A percentile compares a stretch with the other conserved stretches of the same genome.
Evolutionary conservation across 2,797 vertebrate genomes (phyloP).

Genomic region (Myotis planiceps): DNA sequence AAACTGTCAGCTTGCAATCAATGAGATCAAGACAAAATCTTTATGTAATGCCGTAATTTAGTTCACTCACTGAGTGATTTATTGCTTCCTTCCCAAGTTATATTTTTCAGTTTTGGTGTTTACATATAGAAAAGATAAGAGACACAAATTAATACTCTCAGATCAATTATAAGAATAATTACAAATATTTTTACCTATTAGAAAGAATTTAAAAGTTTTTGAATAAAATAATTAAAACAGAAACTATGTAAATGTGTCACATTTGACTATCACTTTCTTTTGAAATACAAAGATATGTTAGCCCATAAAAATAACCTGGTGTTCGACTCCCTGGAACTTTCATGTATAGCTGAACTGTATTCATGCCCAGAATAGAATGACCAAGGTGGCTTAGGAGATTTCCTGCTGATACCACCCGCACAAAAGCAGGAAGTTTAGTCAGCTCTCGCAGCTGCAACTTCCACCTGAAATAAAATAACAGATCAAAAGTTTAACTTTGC

Average conservation of each 20-base stretch:
- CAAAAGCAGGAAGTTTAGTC: conserved; percentile 97
- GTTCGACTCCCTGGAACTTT: conserved; percentile 98
- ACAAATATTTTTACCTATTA: not conserved
- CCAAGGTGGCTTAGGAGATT: conserved; percentile 98
- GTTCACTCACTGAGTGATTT: not conserved
- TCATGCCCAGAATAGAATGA: conserved; percentile 97
- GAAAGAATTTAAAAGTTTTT: not conserved
- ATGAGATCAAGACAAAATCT: not conserved
- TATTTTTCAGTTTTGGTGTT: not conserved
- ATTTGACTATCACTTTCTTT: not conserved
- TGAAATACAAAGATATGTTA: not conserved
- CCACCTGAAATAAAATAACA: conserved; percentile 91
- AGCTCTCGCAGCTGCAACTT: conserved; percentile 97
- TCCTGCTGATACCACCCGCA: conserved; percentile 96
- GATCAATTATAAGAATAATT: not conserved
- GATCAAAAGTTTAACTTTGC: conserved; percentile 44
- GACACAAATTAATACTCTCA: not conserved
- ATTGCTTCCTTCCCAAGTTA: not conserved
- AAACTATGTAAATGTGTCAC: not conserved
- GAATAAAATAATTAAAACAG: not conserved
- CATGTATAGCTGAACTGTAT: conserved; percentile 98
- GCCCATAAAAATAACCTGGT: conserved; percentile 88
- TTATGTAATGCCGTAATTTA: not conserved
- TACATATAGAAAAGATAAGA: not conserved
- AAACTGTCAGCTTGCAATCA: not conserved